These are phyloP conservation scores for Thunnus thynnus DNA, from an alignment of 2,113 vertebrate species.

Conservation along the genomic window DNA sequence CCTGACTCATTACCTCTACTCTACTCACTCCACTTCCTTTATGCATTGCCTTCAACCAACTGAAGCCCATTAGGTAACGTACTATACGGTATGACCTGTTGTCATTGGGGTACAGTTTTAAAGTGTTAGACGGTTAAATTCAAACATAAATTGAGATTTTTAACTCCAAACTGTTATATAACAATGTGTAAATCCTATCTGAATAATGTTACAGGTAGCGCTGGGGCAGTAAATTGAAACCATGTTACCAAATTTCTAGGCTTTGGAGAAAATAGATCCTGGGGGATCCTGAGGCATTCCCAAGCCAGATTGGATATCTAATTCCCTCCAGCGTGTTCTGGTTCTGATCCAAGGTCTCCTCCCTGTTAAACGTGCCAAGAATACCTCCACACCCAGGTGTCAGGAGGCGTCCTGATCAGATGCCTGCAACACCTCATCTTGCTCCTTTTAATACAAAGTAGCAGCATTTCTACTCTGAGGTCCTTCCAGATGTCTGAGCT, in stretches of 20 bases:
- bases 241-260: constrained; percentile 13
- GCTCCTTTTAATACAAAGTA: constrained; percentile 20
- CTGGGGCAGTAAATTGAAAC: neutral
- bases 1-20: constrained; percentile 63
- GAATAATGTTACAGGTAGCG: neutral
- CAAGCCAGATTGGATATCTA: constrained; percentile 31
- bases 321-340: constrained; percentile 32
- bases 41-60: constrained; percentile 55
- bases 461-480: neutral
- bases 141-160: constrained; percentile 45
- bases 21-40: constrained; percentile 52
- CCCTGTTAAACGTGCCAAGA: neutral
- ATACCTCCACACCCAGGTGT: constrained; percentile 1
- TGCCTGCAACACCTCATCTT: constrained; percentile 14
- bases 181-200: constrained; percentile 17
- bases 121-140: constrained; percentile 27
- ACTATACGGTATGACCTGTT: neutral
- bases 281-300: constrained; percentile 33
- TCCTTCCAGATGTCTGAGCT: neutral
- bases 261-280: constrained; percentile 39
- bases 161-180: constrained; percentile 37
- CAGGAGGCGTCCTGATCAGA: neutral
- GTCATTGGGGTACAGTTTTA: constrained; percentile 25
- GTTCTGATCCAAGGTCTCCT: constrained; percentile 21
- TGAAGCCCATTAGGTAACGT: constrained; percentile 29